phyloP scores from a whole-genome alignment of 2,113 vertebrate species.

The Pholis gunnellus region DNA sequence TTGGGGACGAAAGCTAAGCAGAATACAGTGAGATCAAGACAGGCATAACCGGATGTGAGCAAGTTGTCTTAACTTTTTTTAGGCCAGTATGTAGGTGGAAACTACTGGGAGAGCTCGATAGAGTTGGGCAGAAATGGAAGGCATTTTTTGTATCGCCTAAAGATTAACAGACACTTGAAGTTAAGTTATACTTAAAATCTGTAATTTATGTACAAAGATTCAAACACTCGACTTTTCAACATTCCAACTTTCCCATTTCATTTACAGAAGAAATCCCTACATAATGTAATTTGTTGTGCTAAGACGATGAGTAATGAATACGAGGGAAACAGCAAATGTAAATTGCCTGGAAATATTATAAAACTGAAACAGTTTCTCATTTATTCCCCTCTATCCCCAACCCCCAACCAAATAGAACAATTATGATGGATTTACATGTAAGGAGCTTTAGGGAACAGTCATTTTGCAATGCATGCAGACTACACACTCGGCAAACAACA shows the following conservation, averaged over 20 bases:
- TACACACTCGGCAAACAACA: background rate
- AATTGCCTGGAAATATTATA: background rate
- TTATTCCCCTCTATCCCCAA: background rate
- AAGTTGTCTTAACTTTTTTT: background rate
- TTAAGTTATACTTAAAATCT: background rate
- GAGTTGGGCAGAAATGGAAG: background rate
- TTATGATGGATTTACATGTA: background rate
- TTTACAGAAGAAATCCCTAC: background rate
- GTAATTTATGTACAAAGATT: background rate
- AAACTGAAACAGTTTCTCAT: background rate
- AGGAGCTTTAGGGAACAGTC: background rate
- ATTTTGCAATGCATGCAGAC: background rate
- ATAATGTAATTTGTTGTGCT: background rate
- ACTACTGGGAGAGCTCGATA: background rate
- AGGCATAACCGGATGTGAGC: background rate
- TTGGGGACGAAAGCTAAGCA: constrained; percentile 1
- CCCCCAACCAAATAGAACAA: background rate
- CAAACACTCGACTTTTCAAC: background rate
- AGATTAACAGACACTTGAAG: background rate
- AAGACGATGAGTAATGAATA: background rate
- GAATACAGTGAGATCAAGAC: constrained; percentile 2
- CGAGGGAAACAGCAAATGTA: background rate
- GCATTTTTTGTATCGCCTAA: background rate
- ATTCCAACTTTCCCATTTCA: background rate
- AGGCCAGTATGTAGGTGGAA: background rate